These are phyloP conservation scores for Erynnis tages DNA, from an alignment of 2,888 invertebrate genomes.

Conservation along the genomic window DNA sequence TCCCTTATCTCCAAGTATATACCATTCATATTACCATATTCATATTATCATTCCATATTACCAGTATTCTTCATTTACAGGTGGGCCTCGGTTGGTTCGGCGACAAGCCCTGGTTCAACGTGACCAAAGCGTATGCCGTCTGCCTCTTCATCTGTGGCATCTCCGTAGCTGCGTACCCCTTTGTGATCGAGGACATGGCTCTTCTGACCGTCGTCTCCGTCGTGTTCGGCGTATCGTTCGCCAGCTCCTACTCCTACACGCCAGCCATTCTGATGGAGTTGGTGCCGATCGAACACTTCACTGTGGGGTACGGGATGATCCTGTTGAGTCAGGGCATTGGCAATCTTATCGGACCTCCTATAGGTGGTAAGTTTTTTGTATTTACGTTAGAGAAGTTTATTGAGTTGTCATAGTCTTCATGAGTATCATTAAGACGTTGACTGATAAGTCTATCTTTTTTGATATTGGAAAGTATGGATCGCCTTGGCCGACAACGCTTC, in stretches of 20 bases:
- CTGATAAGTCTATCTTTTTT: too few species aligned
- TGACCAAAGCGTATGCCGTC: slow-evolving; percentile 90
- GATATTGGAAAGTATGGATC: too few species aligned
- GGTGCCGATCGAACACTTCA: slow-evolving; percentile 94
- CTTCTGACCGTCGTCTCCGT: slow-evolving; percentile 76
- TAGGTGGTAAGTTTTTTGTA: slow-evolving; percentile 85
- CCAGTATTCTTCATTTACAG: slow-evolving; percentile 53
- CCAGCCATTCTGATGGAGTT: slow-evolving; percentile 94
- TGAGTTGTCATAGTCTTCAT: too few species aligned
- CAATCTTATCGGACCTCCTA: slow-evolving; percentile 93
- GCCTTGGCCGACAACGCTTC: too few species aligned
- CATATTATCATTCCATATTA: not conserved
- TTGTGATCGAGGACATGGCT: slow-evolving; percentile 75
- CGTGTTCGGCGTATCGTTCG: slow-evolving; percentile 93
- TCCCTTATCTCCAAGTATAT: too few species aligned
- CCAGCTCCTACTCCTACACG: slow-evolving; percentile 94
- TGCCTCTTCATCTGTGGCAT: slow-evolving; percentile 87
- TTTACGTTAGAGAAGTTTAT: too few species aligned
- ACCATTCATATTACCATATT: too few species aligned
- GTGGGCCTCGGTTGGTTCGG: slow-evolving; percentile 93
- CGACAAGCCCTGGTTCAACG: slow-evolving; percentile 92
- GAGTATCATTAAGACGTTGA: too few species aligned
- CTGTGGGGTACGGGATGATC: slow-evolving; percentile 94
- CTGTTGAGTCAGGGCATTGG: slow-evolving; percentile 95
- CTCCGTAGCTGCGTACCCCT: slow-evolving; percentile 82